Base-by-base conservation (phyloP, 2,797 vertebrate species). In the Tragopan temminckii region DNA sequence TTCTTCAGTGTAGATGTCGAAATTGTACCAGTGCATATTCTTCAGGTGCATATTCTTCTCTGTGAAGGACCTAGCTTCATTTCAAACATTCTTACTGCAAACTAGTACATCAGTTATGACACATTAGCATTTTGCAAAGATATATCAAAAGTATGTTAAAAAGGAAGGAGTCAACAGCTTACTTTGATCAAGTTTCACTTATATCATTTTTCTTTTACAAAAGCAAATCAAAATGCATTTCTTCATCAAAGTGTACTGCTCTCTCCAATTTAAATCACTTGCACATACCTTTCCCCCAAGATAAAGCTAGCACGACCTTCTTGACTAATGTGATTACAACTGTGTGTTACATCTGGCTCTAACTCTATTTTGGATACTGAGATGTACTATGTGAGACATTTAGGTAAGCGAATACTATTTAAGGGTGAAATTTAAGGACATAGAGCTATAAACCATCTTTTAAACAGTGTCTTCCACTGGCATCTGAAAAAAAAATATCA, bases 131-230 rank as follows among this genome's bases (percentile, higher is more conserved):
- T 80, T 89, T 88, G 6, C 15, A 82, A 83, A 80, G 85, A 48
- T 40, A 40, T 35, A 87, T 74, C 38, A 75, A 5, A 80, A 45
- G 2, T 27, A 31, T 88, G 31, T 66, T 48, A 79, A 76, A 53
- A 24, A 63, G 14, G 29, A 78, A 63, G 16, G 36, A 75, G 19
- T 75, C n/a, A 68, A 89, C 25, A 80, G 11, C 18, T 89, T 68
- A 55, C 52, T 87, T 85, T 62, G 69, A 93, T 42, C 8, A 77
- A 45, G 9, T 61, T 82, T 87, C 20, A 81, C 33, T 62, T 70
- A 9, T 6, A 33, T 21, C 15, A n/a, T 27, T 59, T 67, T 70
- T 69, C 21, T 61, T 85, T 71, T 62, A 58, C 7, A 78, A 87
- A 89, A 85, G 0, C 9, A 80, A 29, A 58, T 80, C 31, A 85